These are phyloP conservation scores for Gnatocerus cornutus DNA, from an alignment of 2,888 invertebrate genomes.

Conservation along the genomic window DNA sequence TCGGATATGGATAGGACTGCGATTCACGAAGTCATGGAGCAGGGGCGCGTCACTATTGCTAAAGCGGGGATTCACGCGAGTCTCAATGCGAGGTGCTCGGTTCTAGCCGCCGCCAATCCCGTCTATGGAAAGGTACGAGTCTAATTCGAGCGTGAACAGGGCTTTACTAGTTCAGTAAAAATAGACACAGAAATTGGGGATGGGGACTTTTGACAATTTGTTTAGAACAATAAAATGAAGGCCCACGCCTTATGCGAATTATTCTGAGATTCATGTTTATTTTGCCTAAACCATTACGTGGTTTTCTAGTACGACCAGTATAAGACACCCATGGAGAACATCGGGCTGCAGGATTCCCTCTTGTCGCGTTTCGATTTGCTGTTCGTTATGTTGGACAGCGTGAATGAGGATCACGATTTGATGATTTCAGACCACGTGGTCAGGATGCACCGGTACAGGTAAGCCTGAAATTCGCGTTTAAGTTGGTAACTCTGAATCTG, in stretches of 20 bases:
- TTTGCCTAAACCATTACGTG: too few species aligned
- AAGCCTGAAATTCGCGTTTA: too few species aligned
- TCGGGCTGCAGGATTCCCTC: slow-evolving; percentile 97
- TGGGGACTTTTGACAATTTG: too few species aligned
- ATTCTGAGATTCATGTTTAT: too few species aligned
- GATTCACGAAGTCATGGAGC: slow-evolving; percentile 99
- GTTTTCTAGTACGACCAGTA: slow-evolving; percentile 93
- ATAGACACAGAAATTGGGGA: too few species aligned
- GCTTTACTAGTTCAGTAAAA: too few species aligned
- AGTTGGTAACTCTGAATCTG: too few species aligned
- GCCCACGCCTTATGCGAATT: too few species aligned
- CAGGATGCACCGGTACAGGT: slow-evolving; percentile 96
- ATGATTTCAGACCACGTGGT: slow-evolving; percentile 97
- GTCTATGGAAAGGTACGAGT: slow-evolving; percentile 91
- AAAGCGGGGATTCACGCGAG: slow-evolving; percentile 99
- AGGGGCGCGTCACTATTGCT: slow-evolving; percentile 96
- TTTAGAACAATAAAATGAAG: too few species aligned
- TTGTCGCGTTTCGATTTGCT: slow-evolving; percentile 98
- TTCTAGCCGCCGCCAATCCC: slow-evolving; percentile 99
- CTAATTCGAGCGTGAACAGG: too few species aligned
- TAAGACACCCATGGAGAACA: slow-evolving; percentile 99
- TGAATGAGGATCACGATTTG: slow-evolving; percentile 92
- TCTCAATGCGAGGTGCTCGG: slow-evolving; percentile 97
- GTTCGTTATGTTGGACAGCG: slow-evolving; percentile 96
- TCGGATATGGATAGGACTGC: slow-evolving; percentile 99